Base-by-base conservation (phyloP, 2,888 invertebrate genomes). In the Tachina grossa region DNA sequence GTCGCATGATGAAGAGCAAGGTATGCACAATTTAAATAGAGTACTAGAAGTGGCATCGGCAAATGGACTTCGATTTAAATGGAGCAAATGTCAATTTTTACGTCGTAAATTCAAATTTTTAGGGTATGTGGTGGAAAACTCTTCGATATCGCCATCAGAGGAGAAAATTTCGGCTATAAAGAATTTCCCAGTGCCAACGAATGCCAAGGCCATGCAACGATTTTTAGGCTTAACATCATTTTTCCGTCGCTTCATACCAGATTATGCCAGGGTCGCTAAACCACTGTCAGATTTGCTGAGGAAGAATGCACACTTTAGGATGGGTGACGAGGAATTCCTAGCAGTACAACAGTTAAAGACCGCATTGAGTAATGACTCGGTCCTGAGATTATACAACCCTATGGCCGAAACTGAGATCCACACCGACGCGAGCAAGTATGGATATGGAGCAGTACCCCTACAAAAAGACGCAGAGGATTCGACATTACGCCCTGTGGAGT, bases 371-470 rank as follows among this genome's bases (percentile, higher is more conserved):
- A 22, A 22, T 22, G 22, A 22, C 2, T 22, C 22, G 2, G 22
- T 22, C 2, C 2, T 22, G 22, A 2, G 22, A 22, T 22, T 22
- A 22, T 22, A 22, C 22, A 22, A 1, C 2, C 22, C 22, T 1
- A 22, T 22, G 22, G 22, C 84, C 1, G 53, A 39, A 1, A 87
- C 88, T 0, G 88, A 88, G 47, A 43, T 89, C 8, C 87, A 87
- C 49, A 85, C 88, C 1, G 88, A 88, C 43, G 87, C 88, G 4
- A 84, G 74, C 41, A n/a, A 72, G 19, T 53, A 53, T 11, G 88
- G 86, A 2, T 87, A 86, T 11, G 87, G 85, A 10, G 87, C 84
- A 14, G 59, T 87, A 0, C 4, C 61, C 1, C 41, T 75, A 13
- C 75, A 75, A 10, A 63, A 53, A 41, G 53, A 22, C 14, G 39